Evolutionary conservation across 2,888 invertebrate species (phyloP).

Genomic region (Notocelia uddmanniana): DNA sequence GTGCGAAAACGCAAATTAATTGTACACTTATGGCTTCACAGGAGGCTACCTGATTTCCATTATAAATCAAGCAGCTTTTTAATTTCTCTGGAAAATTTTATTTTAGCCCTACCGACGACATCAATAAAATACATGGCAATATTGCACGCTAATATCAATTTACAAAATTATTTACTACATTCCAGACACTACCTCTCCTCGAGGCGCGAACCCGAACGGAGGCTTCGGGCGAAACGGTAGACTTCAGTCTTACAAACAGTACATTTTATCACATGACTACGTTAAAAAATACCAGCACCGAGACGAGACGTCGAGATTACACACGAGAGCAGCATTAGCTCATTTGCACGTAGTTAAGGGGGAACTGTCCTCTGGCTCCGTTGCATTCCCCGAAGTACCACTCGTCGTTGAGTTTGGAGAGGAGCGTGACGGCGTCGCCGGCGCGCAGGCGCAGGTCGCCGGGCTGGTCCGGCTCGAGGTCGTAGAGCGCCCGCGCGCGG

Average conservation of each 20-base stretch:
- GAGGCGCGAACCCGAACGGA: constrained; percentile 41
- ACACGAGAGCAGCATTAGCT: constrained; percentile 57
- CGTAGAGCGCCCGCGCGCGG: constrained; percentile 86
- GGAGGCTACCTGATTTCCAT: constrained; percentile 44
- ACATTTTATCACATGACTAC: constrained; percentile 51
- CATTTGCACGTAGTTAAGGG: constrained; percentile 90
- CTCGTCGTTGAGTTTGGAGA: constrained; percentile 89
- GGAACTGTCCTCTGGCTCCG: constrained; percentile 91
- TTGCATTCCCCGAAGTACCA: constrained; percentile 92
- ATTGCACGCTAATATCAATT: constrained; percentile 42
- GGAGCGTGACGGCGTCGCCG: constrained; percentile 85
- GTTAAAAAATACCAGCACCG: constrained; percentile 47
- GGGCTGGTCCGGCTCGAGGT: constrained; percentile 87
- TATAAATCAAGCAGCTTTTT: constrained; percentile 41
- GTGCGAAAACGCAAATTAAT: constrained; percentile 67
- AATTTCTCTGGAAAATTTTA: constrained; percentile 32
- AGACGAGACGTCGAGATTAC: constrained; percentile 28
- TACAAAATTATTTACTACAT: constrained; percentile 27
- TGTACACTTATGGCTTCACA: constrained; percentile 70
- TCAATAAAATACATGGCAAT: constrained; percentile 42
- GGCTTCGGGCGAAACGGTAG: constrained; percentile 54
- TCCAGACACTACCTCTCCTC: constrained; percentile 23
- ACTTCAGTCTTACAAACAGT: constrained; percentile 59
- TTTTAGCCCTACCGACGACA: constrained; percentile 27
- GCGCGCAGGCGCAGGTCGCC: constrained; percentile 72